Conservation (phyloP, 1,140 invertebrate species). For the Ceratosolen solmsi region DNA sequence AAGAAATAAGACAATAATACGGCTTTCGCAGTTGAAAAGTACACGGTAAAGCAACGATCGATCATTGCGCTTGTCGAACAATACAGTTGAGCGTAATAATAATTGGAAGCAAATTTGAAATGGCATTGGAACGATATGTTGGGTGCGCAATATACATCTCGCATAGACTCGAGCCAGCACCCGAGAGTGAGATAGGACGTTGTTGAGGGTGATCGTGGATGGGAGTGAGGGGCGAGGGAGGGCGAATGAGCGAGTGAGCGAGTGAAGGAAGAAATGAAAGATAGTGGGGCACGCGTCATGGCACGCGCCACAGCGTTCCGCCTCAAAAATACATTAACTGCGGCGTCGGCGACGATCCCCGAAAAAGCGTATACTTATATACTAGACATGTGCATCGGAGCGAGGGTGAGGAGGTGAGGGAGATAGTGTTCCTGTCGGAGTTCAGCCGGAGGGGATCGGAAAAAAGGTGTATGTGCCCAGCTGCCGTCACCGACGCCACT, state of each 20-base stretch:
- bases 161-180: neutral
- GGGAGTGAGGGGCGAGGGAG: neutral
- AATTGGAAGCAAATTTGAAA: neutral
- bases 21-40: no score
- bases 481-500: slow-evolving; percentile 25
- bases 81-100: neutral
- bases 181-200: neutral
- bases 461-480: slow-evolving; percentile 49
- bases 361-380: slow-evolving; percentile 25
- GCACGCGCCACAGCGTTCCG: slow-evolving; percentile 39
- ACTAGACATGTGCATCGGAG: neutral
- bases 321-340: slow-evolving; percentile 37
- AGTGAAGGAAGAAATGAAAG: slow-evolving; percentile 2
- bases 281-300: slow-evolving; percentile 35
- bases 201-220: neutral
- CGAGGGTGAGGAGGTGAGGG: neutral
- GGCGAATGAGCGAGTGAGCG: neutral
- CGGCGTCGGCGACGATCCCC: neutral
- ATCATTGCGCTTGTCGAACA: neutral
- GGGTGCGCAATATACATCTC: neutral
- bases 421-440: neutral
- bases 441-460: slow-evolving; percentile 16
- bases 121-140: neutral
- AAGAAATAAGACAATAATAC: no score
- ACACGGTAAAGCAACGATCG: neutral